These are phyloP conservation scores for Dysdera silvatica DNA, from an alignment of 1,140 invertebrate genomes.

Conservation along the genomic window DNA sequence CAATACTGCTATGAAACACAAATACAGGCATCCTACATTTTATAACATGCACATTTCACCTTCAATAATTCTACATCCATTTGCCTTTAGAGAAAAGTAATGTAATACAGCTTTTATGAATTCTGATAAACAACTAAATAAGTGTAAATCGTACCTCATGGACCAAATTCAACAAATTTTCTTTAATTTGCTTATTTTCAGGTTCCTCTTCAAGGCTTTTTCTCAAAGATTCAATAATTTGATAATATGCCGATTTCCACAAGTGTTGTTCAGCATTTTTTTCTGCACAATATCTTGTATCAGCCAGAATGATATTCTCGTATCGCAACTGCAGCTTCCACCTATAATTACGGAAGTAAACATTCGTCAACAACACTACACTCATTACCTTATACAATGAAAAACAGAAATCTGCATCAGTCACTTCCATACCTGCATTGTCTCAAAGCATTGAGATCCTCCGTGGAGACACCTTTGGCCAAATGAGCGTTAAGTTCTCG, in stretches of 20 bases:
- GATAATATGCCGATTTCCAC: slow-evolving; percentile 85
- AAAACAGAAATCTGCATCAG: not conserved
- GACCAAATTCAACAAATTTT: slow-evolving; percentile 61
- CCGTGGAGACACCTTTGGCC: not conserved
- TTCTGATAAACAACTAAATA: too few species aligned
- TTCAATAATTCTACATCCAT: too few species aligned
- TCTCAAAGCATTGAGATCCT: slow-evolving; percentile 11
- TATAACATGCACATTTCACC: too few species aligned
- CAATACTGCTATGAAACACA: too few species aligned
- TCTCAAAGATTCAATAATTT: slow-evolving; percentile 73
- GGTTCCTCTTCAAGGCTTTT: slow-evolving; percentile 52
- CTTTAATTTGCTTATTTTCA: slow-evolving; percentile 54
- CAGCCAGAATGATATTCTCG: slow-evolving; percentile 62
- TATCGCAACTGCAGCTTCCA: slow-evolving; percentile 60
- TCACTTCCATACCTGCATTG: slow-evolving; percentile 27
- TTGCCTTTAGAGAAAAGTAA: too few species aligned
- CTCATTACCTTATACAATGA: not conserved
- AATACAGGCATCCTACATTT: too few species aligned
- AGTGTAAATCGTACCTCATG: slow-evolving; percentile 55
- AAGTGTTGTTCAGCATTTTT: slow-evolving; percentile 83
- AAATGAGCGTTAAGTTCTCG: slow-evolving; percentile 12
- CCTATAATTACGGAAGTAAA: slow-evolving; percentile 32
- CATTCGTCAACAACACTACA: not conserved
- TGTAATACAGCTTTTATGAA: too few species aligned
- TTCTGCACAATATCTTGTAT: slow-evolving; percentile 77